Evolutionary conservation across 2,888 invertebrate genomes (phyloP).

Genomic region (Chymomyza fuscimana): DNA sequence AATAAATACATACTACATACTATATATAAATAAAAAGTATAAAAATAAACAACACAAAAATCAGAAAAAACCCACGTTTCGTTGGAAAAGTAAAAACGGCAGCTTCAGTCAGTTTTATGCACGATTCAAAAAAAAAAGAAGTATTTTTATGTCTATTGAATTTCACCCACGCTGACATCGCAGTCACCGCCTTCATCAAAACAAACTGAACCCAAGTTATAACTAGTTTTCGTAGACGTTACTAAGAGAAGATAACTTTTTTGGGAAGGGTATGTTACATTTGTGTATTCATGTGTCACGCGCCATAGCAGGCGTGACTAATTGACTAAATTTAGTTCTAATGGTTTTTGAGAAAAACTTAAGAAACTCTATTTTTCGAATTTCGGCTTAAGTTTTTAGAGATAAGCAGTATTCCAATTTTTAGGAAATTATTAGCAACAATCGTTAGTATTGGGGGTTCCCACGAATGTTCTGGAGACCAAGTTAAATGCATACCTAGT

Average conservation of each 20-base stretch:
- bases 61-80: conserved; percentile 40
- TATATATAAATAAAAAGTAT: neutral
- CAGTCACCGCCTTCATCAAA: conserved; percentile 21
- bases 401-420: neutral
- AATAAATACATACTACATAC: no score
- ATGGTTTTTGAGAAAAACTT: neutral
- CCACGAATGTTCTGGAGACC: no score
- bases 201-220: conserved; percentile 50
- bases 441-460: no score
- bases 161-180: conserved; percentile 63
- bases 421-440: no score
- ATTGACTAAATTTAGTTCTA: neutral
- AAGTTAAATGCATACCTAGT: no score
- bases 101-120: conserved; percentile 49
- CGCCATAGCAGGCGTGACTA: neutral
- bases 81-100: conserved; percentile 66
- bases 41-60: conserved; percentile 41
- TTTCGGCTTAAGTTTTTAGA: neutral
- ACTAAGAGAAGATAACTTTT: neutral
- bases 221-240: conserved; percentile 44
- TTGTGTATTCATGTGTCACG: conserved; percentile 26
- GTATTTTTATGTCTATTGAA: conserved; percentile 57
- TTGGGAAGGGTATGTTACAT: conserved; percentile 25
- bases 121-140: conserved; percentile 45
- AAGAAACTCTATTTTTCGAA: neutral